These are phyloP conservation scores for Pitta sordida DNA, from an alignment of 2,113 vertebrate species.

Conservation along the genomic window DNA sequence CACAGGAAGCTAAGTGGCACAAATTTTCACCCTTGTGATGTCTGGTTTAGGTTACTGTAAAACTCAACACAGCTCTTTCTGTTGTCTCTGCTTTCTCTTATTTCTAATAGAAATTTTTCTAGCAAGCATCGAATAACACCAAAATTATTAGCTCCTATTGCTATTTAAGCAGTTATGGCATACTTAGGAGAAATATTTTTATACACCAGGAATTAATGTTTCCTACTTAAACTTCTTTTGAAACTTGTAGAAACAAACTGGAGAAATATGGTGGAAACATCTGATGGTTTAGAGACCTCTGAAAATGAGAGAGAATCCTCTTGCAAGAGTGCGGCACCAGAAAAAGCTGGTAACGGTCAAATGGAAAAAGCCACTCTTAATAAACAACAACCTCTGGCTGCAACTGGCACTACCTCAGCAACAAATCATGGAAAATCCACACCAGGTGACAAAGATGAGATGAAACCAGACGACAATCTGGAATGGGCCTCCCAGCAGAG, in stretches of 20 bases:
- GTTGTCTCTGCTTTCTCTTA: not conserved
- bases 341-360: conserved; percentile 49
- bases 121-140: not conserved
- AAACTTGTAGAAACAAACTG: conserved; percentile 89
- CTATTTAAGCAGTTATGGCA: not conserved
- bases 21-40: not conserved
- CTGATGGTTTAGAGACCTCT: conserved; percentile 84
- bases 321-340: conserved; percentile 57
- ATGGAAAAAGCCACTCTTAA: conserved; percentile 6
- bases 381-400: conserved; percentile 43
- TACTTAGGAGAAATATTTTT: not conserved
- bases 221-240: conserved; percentile 16
- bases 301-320: conserved; percentile 78
- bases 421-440: conserved; percentile 59
- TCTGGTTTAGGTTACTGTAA: not conserved
- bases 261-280: conserved; percentile 95
- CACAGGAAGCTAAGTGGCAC: not conserved
- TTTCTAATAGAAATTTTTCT: not conserved
- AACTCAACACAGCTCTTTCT: not conserved
- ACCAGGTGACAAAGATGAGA: conserved; percentile 80
- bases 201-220: not conserved
- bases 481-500: conserved; percentile 97
- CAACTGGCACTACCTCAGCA: conserved; percentile 36
- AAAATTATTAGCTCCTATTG: not conserved
- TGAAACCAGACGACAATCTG: conserved; percentile 86